Base-by-base conservation (phyloP, 2,113 vertebrate genomes). In the Embiotoca jacksoni region DNA sequence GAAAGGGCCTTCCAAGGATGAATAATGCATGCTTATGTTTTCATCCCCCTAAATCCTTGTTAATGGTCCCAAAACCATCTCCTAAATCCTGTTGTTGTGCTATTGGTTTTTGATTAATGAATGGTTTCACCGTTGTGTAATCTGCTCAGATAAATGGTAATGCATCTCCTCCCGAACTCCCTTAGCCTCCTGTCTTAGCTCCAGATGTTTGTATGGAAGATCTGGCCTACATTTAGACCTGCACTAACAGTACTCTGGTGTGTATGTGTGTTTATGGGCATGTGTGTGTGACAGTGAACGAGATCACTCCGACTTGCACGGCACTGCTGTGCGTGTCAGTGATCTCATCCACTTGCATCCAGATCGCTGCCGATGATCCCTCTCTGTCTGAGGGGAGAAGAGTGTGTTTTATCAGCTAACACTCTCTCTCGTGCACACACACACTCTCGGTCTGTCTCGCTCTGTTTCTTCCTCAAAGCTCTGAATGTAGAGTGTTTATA, bases 301-400 rank as follows among this genome's bases (percentile, higher is more conserved):
- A 65, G 70, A 83, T 92, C 82, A 73, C 70, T 82, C 36, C 54
- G 57, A 77, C 57, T 39, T 50, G 63, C 56, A 54, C 61, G 41
- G 63, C 72, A 44, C 35, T 59, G 80, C 74, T 59, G 62, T 82
- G 70, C 52, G 55, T 71, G 75, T 68, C 64, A 35, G 80, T 91
- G 90, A 91, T 90, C 88, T 89, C 81, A 89, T 82, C 70, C 78
- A 76, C 84, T 74, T 88, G 64, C 86, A 84, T 88, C 90, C 84
- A 84, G 82, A 83, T 66, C 33, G n/a, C 58, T 81, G 64, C 47
- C 1, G 23, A 71, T 67, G 59, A 81, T 82, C 82, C 73, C 80
- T 80, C 71, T 60, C 30, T n/a, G 72, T 75, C 70, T 53, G 64
- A 75, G 60, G 53, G 67, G 31, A 46, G 72, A 35, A 35, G 74